Evolutionary conservation across 2,113 vertebrate genomes (phyloP).

Genomic region (Benitochromis conjunctus): DNA sequence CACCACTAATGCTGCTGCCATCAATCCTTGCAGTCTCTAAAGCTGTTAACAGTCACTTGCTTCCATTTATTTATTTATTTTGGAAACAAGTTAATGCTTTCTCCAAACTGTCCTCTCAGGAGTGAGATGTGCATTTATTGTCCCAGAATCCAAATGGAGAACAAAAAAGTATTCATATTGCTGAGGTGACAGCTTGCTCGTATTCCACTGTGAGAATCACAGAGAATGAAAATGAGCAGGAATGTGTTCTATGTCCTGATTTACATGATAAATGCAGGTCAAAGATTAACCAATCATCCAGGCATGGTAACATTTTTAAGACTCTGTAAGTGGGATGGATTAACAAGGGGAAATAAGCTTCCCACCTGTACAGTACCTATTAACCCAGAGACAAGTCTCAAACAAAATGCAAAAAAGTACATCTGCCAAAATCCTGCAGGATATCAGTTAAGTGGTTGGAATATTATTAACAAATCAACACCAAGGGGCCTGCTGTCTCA

Average conservation of each 20-base stretch:
- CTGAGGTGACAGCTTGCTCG: neutral
- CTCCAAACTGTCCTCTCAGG: neutral
- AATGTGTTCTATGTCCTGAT: neutral
- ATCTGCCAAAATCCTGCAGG: neutral
- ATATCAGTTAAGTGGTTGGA: constrained; percentile 11
- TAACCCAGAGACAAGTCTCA: neutral
- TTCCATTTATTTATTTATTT: neutral
- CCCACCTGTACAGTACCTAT: neutral
- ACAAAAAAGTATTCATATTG: neutral
- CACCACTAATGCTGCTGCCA: neutral
- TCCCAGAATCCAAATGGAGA: neutral
- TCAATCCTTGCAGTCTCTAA: neutral
- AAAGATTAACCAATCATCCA: neutral
- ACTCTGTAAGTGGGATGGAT: neutral
- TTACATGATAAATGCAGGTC: neutral
- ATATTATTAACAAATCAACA: constrained; percentile 42
- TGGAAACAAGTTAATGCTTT: neutral
- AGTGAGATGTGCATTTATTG: neutral
- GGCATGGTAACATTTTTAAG: neutral
- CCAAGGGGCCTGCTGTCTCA: neutral
- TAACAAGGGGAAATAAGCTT: neutral
- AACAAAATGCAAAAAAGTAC: neutral
- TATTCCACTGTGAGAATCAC: neutral
- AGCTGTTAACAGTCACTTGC: neutral
- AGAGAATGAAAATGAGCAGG: neutral